Evolutionary conservation across 2,888 invertebrate species (phyloP).

Genomic region (Chrysopilus asiliformis): DNA sequence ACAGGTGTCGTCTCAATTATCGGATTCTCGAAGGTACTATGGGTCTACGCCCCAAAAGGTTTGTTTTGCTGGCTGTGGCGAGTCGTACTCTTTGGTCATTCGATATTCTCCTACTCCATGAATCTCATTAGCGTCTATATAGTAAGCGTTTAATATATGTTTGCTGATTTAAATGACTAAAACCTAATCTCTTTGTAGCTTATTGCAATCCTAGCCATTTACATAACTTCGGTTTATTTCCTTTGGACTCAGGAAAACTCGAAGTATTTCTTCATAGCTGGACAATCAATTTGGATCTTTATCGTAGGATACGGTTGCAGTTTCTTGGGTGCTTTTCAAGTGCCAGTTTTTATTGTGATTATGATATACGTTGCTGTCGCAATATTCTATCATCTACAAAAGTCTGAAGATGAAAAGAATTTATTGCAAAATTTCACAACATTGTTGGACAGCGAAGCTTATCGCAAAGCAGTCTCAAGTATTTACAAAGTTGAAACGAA

Average conservation of each 20-base stretch:
- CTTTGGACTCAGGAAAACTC: constrained; percentile 64
- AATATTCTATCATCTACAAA: constrained; percentile 38
- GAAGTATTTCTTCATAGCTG: constrained; percentile 49
- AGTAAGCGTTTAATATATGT: too few species aligned
- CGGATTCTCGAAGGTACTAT: constrained; percentile 25
- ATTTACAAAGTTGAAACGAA: constrained; percentile 33
- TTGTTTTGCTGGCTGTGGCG: constrained; percentile 42
- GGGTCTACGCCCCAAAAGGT: constrained; percentile 48
- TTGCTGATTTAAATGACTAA: too few species aligned
- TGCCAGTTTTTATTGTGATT: constrained; percentile 56
- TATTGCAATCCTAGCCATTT: constrained; percentile 49
- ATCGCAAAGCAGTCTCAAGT: constrained; percentile 24
- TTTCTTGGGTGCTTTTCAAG: constrained; percentile 58
- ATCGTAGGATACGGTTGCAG: constrained; percentile 63
- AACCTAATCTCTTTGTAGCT: constrained; percentile 51
- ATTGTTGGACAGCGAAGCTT: constrained; percentile 26
- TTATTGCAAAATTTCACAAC: constrained; percentile 16
- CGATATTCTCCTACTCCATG: constrained; percentile 27
- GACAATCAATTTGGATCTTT: constrained; percentile 62
- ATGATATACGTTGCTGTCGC: constrained; percentile 54
- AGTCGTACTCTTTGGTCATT: constrained; percentile 27
- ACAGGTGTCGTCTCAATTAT: constrained; percentile 33
- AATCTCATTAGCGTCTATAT: constrained; percentile 29
- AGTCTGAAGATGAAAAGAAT: constrained; percentile 21
- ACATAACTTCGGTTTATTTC: constrained; percentile 54